Conservation (phyloP, 2,797 vertebrate species). For the Ataeniobius toweri region DNA sequence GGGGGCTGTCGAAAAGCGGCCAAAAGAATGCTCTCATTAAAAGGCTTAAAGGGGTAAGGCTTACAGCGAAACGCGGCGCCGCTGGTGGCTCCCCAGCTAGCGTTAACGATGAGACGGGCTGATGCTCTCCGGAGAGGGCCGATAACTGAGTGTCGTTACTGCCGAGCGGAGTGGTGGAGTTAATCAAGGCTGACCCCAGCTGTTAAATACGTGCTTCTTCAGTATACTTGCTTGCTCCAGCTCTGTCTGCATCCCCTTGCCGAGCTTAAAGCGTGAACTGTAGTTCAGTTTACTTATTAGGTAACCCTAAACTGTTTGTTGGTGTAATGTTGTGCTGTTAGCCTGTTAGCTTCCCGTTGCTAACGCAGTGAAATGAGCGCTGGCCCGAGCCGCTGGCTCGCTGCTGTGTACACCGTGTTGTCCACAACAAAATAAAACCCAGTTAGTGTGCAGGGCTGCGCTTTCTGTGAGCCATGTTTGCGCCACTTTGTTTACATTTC, state of each 20-base stretch:
- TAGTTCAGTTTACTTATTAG: conserved; percentile 55
- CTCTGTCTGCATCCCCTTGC: background rate
- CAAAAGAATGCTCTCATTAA: conserved; percentile 92
- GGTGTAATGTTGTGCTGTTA: conserved; percentile 69
- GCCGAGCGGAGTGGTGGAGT: conserved; percentile 50
- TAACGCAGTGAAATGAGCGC: conserved; percentile 64
- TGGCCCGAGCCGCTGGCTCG: conserved; percentile 61
- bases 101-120: conserved; percentile 63
- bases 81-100: conserved; percentile 33
- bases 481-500: conserved; percentile 66
- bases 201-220: conserved; percentile 1
- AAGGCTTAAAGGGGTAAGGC: conserved; percentile 92
- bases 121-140: conserved; percentile 75
- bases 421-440: conserved; percentile 27
- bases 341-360: conserved; percentile 65
- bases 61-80: background rate
- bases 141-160: conserved; percentile 58
- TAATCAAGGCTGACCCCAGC: conserved; percentile 22
- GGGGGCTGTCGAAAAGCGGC: conserved; percentile 91
- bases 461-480: background rate
- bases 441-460: conserved; percentile 22
- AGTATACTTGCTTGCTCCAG: background rate
- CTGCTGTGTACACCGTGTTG: conserved; percentile 44
- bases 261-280: background rate
- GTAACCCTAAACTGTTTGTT: conserved; percentile 50